A percentile compares a stretch with the other conserved stretches of the same genome.
Evolutionary conservation across 2,113 vertebrate species (phyloP).

Genomic region (Sapajus apella): DNA sequence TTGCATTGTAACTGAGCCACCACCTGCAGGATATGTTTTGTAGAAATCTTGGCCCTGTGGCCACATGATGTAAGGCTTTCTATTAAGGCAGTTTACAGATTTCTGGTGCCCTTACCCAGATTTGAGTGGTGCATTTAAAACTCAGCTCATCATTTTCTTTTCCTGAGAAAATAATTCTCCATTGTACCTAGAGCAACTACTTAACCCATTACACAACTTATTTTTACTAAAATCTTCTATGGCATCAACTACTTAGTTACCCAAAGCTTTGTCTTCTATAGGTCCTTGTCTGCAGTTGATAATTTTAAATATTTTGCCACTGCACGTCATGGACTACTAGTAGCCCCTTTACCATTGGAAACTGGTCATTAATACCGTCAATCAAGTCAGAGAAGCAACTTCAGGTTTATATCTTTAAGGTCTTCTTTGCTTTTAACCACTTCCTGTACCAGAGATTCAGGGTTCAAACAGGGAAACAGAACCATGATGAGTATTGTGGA

Average conservation of each 20-base stretch:
- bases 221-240: background rate
- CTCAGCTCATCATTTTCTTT: conserved; percentile 34
- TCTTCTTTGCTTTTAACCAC: background rate
- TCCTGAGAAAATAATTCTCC: background rate
- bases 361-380: conserved; percentile 12
- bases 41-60: background rate
- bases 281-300: background rate
- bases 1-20: conserved; percentile 28
- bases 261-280: background rate
- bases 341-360: background rate
- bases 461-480: conserved; percentile 21
- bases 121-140: conserved; percentile 20
- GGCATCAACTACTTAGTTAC: background rate
- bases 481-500: background rate
- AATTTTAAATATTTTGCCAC: conserved; percentile 6
- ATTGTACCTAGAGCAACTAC: background rate
- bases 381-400: background rate
- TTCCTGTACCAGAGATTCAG: background rate
- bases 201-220: background rate
- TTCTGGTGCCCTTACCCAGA: background rate
- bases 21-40: background rate
- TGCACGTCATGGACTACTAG: background rate
- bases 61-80: background rate
- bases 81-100: background rate
- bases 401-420: conserved; percentile 20